Conservation (phyloP, 2,113 vertebrate species). For the Plecotus auritus region DNA sequence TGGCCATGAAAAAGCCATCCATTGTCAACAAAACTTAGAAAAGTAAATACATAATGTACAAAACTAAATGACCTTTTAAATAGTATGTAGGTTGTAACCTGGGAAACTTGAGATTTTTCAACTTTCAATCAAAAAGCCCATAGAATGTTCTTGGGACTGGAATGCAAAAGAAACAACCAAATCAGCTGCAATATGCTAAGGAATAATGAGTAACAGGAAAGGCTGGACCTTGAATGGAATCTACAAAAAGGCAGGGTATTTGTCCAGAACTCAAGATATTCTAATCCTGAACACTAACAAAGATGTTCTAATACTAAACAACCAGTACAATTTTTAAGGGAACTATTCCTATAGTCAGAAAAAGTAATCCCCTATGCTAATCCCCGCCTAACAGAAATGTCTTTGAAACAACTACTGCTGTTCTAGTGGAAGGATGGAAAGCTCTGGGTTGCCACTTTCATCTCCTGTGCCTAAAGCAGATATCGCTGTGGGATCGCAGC, state of each 20-base stretch:
- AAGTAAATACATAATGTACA: not conserved
- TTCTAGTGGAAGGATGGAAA: not conserved
- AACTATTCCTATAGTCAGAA: not conserved
- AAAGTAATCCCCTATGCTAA: not conserved
- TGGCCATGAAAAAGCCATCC: not conserved
- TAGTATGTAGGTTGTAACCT: not conserved
- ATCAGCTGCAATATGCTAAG: not conserved
- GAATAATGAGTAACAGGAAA: not conserved
- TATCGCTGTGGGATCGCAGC: not conserved
- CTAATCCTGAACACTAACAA: not conserved
- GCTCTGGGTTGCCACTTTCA: not conserved
- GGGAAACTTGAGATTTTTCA: not conserved
- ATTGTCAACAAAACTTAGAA: constrained; percentile 6
- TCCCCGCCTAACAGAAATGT: not conserved
- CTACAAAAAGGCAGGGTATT: not conserved
- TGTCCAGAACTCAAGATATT: not conserved
- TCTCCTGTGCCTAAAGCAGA: not conserved
- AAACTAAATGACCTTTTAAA: constrained; percentile 24
- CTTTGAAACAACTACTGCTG: not conserved
- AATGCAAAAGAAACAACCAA: not conserved
- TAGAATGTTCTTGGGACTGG: not conserved
- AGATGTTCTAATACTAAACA: not conserved
- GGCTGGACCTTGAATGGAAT: not conserved
- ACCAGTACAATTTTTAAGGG: not conserved
- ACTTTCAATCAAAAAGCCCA: not conserved